Evolutionary conservation across 2,888 invertebrate species (phyloP), one percentile per base, ranked within the genome.

Genomic region (Eupithecia subfuscata): DNA sequence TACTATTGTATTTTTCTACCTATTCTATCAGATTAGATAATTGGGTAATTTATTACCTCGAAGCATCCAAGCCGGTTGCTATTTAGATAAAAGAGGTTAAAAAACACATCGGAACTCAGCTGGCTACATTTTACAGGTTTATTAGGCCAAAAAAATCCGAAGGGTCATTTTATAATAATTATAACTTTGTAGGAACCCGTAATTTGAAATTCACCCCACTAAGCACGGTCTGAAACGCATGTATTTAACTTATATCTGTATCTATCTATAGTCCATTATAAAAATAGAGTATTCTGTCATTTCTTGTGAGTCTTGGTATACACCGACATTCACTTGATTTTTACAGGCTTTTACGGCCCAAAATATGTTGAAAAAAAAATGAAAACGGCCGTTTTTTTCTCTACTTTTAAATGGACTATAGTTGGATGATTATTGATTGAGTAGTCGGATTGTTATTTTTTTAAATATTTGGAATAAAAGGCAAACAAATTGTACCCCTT

Each of bases 401-500:
- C 60, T 60, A 25, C 1, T 4, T 60, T 60, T 12, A 6, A 60
- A 25, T 60, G 60, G 60, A 60, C 12, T 14, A 14, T 60, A 25
- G 14, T 14, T 60, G 5, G 60, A 60, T 60, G 12, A 25, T 14
- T 14, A 60, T 25, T 6, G 5, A 60, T 60, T 5, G 12, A 12
- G 60, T 60, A 60, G 60, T 25, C 12, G 6, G 25, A 52, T 52
- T 52, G 18, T n/a, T 69, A 16, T 30, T 14, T 18, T 69, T 1
- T 12, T 22, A n/a, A n/a, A 60, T 60, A 60, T 60, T 60, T 60
- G 60, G 60, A 60, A 60, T 60, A 60, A 60, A 60, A 25, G 60
- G 60, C 60, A 60, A 60, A 25, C 60, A 60, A 60, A 56, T 1
- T 60, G 60, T 56, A 56, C 60, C 60, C 60, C 60, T 60, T 60